Conservation (phyloP, 2,888 invertebrate genomes). For the Hirudinaria manillensis region DNA sequence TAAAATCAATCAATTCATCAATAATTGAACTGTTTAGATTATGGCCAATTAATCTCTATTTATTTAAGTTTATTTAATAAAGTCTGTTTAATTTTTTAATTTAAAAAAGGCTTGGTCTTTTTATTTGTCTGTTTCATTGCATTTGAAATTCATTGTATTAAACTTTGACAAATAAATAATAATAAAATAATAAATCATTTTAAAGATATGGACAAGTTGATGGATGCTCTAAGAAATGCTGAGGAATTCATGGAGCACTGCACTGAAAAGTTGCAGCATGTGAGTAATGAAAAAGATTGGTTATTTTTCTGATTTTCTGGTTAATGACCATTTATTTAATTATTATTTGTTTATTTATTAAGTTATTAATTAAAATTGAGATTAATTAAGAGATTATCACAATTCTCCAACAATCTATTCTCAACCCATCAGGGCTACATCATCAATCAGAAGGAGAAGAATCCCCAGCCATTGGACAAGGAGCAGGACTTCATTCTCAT, state of each 20-base stretch:
- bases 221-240: slow-evolving; percentile 35
- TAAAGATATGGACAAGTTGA: slow-evolving; percentile 34
- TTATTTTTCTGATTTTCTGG: background rate
- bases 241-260: slow-evolving; percentile 28
- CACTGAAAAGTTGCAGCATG: background rate
- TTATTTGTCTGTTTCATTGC: no score
- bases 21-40: background rate
- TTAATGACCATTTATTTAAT: background rate
- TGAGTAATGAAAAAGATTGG: background rate
- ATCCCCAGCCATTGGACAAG: slow-evolving; percentile 44
- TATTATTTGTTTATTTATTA: slow-evolving; percentile 11
- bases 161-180: no score
- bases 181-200: slow-evolving; percentile 19
- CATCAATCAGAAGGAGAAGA: slow-evolving; percentile 74
- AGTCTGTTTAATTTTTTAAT: no score
- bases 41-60: no score
- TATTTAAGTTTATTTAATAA: no score
- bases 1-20: background rate
- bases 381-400: no score
- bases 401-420: no score
- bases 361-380: background rate
- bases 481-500: background rate
- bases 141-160: no score
- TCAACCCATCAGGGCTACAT: slow-evolving; percentile 65
- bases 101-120: no score